These are phyloP conservation scores for Trichonephila clavata DNA, from an alignment of 1,140 invertebrate species.

Conservation along the genomic window DNA sequence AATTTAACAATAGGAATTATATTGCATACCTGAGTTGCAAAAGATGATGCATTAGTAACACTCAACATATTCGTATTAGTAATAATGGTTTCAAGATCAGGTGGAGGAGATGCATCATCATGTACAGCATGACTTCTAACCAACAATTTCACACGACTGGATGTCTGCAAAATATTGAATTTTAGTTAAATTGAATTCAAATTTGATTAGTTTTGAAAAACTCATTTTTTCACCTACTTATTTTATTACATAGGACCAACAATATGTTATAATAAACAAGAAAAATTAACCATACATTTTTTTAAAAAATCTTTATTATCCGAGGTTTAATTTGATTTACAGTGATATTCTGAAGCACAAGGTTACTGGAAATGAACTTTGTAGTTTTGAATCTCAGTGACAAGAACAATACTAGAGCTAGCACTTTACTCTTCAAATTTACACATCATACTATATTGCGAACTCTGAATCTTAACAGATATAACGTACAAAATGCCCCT, in stretches of 20 bases:
- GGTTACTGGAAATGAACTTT: no score
- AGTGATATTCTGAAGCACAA: no score
- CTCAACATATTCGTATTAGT: constrained; percentile 78
- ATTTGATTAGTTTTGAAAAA: neutral
- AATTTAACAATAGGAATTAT: neutral
- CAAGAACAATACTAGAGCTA: no score
- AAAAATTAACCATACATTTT: no score
- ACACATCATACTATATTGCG: no score
- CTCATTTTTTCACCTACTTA: neutral
- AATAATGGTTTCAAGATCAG: constrained; percentile 84
- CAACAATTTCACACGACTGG: constrained; percentile 86
- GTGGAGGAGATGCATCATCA: constrained; percentile 91
- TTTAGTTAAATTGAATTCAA: neutral
- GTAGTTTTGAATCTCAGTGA: no score
- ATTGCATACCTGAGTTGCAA: constrained; percentile 80
- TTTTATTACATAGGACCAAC: neutral
- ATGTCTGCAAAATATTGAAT: constrained; percentile 59
- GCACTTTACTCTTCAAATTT: no score
- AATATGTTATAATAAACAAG: neutral
- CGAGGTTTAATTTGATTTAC: no score
- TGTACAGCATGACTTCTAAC: constrained; percentile 93
- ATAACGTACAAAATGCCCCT: no score
- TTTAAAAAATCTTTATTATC: no score
- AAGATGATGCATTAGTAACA: constrained; percentile 79
- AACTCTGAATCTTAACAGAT: no score